Conservation (phyloP, 2,888 invertebrate species). For the Idaea dimidiata region DNA sequence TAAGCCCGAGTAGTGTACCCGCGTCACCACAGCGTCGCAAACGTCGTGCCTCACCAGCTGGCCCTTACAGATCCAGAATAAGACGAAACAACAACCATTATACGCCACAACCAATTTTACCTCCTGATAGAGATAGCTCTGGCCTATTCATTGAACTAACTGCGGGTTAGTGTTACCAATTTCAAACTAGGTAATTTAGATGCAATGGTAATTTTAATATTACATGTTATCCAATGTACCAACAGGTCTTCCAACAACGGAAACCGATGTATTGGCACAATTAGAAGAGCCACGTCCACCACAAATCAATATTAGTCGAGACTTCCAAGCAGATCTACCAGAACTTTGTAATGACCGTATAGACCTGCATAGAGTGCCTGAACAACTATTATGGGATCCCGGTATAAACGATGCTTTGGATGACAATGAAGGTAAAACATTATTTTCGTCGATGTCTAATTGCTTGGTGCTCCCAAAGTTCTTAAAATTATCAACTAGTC, state of each 20-base stretch:
- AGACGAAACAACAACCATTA: slow-evolving; percentile 81
- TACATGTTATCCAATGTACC: slow-evolving; percentile 5
- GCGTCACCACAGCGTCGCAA: slow-evolving; percentile 84
- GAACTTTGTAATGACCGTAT: slow-evolving; percentile 70
- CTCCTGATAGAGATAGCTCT: slow-evolving; percentile 93
- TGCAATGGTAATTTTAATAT: not conserved
- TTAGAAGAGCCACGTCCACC: slow-evolving; percentile 79
- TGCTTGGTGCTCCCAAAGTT: no score
- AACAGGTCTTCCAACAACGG: slow-evolving; percentile 46
- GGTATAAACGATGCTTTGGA: slow-evolving; percentile 85
- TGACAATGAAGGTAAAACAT: slow-evolving; percentile 85
- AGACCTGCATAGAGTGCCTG: slow-evolving; percentile 80
- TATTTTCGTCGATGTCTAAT: not conserved
- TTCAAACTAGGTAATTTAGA: not conserved
- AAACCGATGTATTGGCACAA: slow-evolving; percentile 57
- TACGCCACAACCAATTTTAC: slow-evolving; percentile 96
- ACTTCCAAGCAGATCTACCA: slow-evolving; percentile 93
- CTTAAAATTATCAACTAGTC: no score
- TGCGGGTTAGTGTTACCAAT: slow-evolving; percentile 43
- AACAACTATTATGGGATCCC: slow-evolving; percentile 94
- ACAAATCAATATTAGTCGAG: slow-evolving; percentile 92
- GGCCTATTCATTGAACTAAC: slow-evolving; percentile 87
- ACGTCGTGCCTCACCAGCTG: slow-evolving; percentile 83
- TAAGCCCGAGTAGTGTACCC: slow-evolving; percentile 87
- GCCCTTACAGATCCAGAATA: slow-evolving; percentile 75